Percentiles rank a stretch among this genome's conserved stretches.
These are phyloP conservation scores for Acanthurus leucopareius DNA, from an alignment of 2,797 vertebrate species.

Conservation along the genomic window DNA sequence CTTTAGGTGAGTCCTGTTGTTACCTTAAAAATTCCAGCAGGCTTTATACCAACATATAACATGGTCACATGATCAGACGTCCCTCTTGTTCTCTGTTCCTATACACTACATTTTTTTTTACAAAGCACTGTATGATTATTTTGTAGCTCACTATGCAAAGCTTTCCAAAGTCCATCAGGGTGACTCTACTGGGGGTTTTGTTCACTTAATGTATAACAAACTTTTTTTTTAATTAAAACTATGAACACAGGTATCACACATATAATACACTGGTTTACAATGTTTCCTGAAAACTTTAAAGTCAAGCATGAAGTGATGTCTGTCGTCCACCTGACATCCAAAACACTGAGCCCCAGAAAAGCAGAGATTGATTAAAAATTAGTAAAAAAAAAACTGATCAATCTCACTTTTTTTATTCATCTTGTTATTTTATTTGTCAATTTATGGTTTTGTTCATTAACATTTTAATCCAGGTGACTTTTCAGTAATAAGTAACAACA, in stretches of 20 bases:
- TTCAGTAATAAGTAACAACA: constrained; percentile 56
- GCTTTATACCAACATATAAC: not conserved
- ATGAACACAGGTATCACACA: not conserved
- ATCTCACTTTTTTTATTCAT: constrained; percentile 1
- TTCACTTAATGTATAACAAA: not conserved
- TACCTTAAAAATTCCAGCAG: not conserved
- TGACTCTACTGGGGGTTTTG: not conserved
- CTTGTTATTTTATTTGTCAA: not conserved
- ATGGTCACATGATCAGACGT: not conserved
- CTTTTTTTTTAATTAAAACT: not conserved
- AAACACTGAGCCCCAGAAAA: not conserved
- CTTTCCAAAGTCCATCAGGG: not conserved
- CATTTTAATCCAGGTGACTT: not conserved
- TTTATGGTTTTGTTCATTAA: not conserved
- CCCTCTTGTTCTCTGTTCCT: not conserved
- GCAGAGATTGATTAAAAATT: not conserved
- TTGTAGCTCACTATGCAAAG: not conserved
- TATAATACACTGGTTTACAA: not conserved
- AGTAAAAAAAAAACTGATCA: not conserved
- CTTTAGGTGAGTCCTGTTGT: not conserved
- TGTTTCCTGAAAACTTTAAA: not conserved
- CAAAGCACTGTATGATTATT: constrained; percentile 10
- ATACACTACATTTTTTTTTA: not conserved
- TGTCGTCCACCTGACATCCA: not conserved
- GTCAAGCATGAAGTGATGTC: not conserved